A percentile compares a stretch with the other conserved stretches of the same genome.
Evolutionary conservation across 2,797 vertebrate species (phyloP).

Genomic region (Danio choprae): DNA sequence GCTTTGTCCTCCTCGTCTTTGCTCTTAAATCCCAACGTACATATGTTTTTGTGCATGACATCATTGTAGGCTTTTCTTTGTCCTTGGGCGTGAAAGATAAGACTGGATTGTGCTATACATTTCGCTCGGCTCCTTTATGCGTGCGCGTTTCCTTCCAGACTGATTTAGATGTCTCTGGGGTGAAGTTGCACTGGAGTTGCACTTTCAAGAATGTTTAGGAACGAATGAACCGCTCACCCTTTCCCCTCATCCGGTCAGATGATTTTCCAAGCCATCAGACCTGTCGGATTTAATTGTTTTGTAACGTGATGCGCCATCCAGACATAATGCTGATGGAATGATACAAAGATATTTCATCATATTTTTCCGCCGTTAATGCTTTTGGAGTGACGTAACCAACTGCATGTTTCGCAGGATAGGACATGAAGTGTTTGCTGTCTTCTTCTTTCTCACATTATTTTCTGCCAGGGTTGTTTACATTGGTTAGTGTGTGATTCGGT

Average conservation of each 20-base stretch:
- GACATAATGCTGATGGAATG: conserved; percentile 27
- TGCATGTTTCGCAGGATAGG: conserved; percentile 17
- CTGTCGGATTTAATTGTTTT: conserved; percentile 10
- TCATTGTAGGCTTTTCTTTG: conserved; percentile 13
- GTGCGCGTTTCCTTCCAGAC: conserved; percentile 45
- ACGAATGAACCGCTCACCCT: conserved; percentile 20
- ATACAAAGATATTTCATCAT: background rate
- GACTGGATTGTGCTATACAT: conserved; percentile 45
- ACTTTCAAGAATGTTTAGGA: conserved; percentile 50
- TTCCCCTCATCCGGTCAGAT: conserved; percentile 16
- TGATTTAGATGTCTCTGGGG: conserved; percentile 52
- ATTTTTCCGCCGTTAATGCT: background rate
- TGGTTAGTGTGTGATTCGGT: conserved; percentile 51
- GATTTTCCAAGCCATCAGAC: conserved; percentile 32
- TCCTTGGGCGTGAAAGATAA: conserved; percentile 34
- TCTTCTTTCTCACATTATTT: background rate
- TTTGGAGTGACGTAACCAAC: background rate
- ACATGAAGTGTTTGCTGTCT: conserved; percentile 10
- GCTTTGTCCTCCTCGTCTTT: conserved; percentile 5
- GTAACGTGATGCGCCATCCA: background rate
- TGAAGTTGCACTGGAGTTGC: conserved; percentile 38
- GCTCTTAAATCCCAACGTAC: background rate
- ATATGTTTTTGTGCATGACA: background rate
- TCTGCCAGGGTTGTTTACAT: conserved; percentile 54
- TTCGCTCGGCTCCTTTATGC: conserved; percentile 39